Conservation (phyloP, 2,113 vertebrate genomes). For the Psilopsiagon aurifrons region DNA sequence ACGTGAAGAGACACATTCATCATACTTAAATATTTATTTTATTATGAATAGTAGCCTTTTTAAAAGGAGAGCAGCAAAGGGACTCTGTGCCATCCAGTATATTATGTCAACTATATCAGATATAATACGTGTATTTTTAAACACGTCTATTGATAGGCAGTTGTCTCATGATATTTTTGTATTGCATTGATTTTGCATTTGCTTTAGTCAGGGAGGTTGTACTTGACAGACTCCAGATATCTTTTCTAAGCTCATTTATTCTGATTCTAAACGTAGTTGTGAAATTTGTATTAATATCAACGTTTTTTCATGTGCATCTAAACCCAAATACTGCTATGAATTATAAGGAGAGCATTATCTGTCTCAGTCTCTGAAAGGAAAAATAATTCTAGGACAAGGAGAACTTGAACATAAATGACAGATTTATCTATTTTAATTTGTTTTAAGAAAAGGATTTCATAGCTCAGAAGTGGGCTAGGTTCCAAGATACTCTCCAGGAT, state of each 20-base stretch:
- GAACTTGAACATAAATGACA: slow-evolving; percentile 1
- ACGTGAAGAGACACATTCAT: neutral
- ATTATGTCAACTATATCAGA: neutral
- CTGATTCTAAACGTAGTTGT: neutral
- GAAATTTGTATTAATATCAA: neutral
- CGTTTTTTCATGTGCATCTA: neutral
- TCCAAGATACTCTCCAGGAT: neutral
- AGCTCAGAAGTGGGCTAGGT: neutral
- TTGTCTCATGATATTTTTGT: neutral
- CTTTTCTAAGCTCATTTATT: neutral
- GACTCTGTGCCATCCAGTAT: neutral
- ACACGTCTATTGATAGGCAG: neutral
- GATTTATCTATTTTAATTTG: slow-evolving; percentile 26
- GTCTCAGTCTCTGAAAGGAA: neutral
- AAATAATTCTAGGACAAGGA: slow-evolving; percentile 17
- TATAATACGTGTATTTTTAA: neutral
- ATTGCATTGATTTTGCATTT: neutral
- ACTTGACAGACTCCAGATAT: neutral
- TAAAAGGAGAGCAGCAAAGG: neutral
- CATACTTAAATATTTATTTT: neutral
- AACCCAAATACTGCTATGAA: neutral
- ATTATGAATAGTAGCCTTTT: neutral
- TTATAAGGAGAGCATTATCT: neutral
- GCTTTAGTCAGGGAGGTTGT: neutral
- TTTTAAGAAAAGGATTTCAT: slow-evolving; percentile 9